Evolutionary conservation across 2,888 invertebrate genomes (phyloP), one percentile per base, ranked within the genome.

Genomic region (Dascillus cervinus): DNA sequence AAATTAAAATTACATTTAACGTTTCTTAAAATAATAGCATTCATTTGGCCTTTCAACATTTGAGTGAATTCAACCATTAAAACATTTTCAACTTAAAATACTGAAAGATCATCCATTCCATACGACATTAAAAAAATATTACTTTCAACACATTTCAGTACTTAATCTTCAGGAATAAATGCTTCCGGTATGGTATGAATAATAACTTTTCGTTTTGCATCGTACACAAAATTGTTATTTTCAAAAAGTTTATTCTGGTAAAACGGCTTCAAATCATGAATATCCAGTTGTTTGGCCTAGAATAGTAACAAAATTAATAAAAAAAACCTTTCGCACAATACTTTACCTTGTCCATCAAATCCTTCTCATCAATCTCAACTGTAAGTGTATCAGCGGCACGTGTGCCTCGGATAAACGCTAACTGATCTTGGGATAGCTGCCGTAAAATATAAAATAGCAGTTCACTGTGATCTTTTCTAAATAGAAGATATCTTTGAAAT

Each of bases 401-500:
- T 25, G 75, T 75, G 29, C 82, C 81, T 43, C 82, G 70, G 69
- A 87, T 79, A 60, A 88, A 95, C 0, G 86, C 78, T 34, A 92
- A 67, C 56, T 94, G 91, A 64, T 97, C 96, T 58, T 89, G 77
- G 0, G 90, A 81, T 35, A 98, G 73, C 56, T 97, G 95, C 11
- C 94, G 83, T 29, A 98, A 72, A 45, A 97, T 83, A 65, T 94
- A 98, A 67, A 95, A 88, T 0, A 98, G 69, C 12, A 98, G 72
- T 60, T 98, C 97, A 52, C 92, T 89, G 70, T 95, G 90, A 64
- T 98, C 96, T 55, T 91, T 87, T 59, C 91, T 90, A 74, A 84
- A 97, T 0, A 87, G 72, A 25, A 99, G 69, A 67, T 94, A 96
- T 46, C 88, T 83, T 52, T 87, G 84, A 79, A 99, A 98, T 49